Evolutionary conservation across 2,888 invertebrate genomes (phyloP), one percentile per base, ranked within the genome.

Genomic region (Lobophora halterata): DNA sequence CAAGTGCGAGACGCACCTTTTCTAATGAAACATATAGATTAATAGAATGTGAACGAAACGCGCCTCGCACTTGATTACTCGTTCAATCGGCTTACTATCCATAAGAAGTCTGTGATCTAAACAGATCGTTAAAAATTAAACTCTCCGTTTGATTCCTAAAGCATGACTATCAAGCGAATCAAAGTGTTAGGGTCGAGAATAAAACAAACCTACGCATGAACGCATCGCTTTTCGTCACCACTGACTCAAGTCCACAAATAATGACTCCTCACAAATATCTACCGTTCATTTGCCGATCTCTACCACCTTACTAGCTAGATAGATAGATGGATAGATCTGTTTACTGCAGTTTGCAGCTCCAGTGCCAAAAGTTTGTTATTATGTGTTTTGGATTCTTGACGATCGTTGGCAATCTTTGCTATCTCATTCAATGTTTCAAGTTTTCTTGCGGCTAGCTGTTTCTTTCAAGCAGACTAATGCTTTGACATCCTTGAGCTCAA

Each of bases 201-300:
- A 55, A n/a, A 49, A 43, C 52, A 64, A 52, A 55, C 74, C 75
- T 67, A 73, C 76, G 68, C 67, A 55, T 46, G 51, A 25, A 73
- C 76, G 68, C 67, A 55, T 46, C 52, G 29, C 41, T 43, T 41
- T 42, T 55, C 64, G 65, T 61, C 64, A 63, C 48, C 50, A 47
- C 55, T 75, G 73, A 78, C 56, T 75, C 76, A 71, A 66, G 34
- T 55, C 70, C 65, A 64, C 55, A 69, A 75, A 77, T 78, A 77
- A 58, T 52, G 32, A 32, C 34, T 27, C 40, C 28, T 36, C 37
- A 14, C 40, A 32, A 41, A 44, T 42, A 33, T 24, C 34, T 24
- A 25, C 31, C 30, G 48, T 38, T 40, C 38, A 46, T 27, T 16
- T 18, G 1, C 9, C 20, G 29, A n/a, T 29, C 26, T 13, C 7